Conservation (phyloP, 2,888 invertebrate species). For the Thereva unica region DNA sequence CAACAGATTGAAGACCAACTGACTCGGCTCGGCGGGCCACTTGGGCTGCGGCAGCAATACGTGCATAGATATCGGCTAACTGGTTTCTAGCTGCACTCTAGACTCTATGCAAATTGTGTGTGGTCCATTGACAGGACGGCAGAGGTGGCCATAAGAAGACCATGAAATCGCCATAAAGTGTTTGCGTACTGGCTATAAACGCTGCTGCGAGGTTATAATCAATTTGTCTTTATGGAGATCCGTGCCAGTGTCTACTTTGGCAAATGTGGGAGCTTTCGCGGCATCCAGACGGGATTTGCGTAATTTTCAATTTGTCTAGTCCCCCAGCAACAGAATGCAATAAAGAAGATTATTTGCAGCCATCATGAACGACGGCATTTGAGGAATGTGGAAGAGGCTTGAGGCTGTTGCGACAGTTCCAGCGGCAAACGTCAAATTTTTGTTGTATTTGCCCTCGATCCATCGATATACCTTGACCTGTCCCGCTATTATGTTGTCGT, state of each 20-base stretch:
- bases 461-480: neutral
- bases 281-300: slow-evolving; percentile 16
- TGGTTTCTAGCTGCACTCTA: neutral
- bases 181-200: slow-evolving; percentile 34
- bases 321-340: slow-evolving; percentile 5
- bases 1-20: no score
- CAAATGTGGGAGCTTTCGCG: slow-evolving; percentile 25
- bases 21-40: no score
- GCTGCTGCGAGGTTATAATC: slow-evolving; percentile 33
- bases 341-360: slow-evolving; percentile 31
- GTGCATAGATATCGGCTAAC: no score
- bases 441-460: no score
- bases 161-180: slow-evolving; percentile 41
- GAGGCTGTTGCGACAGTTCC: no score
- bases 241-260: slow-evolving; percentile 1
- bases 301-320: slow-evolving; percentile 35
- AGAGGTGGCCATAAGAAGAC: slow-evolving; percentile 37
- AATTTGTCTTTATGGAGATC: slow-evolving; percentile 30
- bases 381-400: no score
- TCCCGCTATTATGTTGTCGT: neutral
- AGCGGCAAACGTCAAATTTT: no score
- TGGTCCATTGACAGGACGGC: slow-evolving; percentile 39
- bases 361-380: no score
- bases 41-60: no score
- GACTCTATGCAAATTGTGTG: slow-evolving; percentile 39